Evolutionary conservation across 2,113 vertebrate species (phyloP).

Genomic region (Martes martes): DNA sequence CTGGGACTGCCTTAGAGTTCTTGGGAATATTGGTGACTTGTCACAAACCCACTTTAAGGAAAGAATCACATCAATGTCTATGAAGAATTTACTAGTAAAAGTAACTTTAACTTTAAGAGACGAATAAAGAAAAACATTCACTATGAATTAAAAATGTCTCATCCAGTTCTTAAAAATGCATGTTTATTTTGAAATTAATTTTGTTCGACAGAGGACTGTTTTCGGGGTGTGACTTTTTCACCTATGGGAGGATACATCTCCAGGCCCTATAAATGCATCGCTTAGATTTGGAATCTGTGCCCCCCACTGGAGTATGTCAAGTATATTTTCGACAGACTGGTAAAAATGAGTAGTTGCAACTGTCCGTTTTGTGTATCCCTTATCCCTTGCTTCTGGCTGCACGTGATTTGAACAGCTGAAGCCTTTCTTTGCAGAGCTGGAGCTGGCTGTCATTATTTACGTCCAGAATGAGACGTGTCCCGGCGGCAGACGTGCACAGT

Average conservation of each 20-base stretch:
- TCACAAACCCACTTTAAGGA: not conserved
- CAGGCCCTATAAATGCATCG: accelerated
- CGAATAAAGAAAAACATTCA: not conserved
- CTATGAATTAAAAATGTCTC: not conserved
- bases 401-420: conserved; percentile 46
- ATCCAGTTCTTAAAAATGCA: not conserved
- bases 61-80: not conserved
- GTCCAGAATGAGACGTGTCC: conserved; percentile 63
- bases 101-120: not conserved
- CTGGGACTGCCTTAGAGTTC: not conserved
- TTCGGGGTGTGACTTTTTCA: conserved; percentile 10
- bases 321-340: conserved; percentile 21
- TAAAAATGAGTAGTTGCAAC: conserved; percentile 58
- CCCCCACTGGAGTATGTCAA: not conserved
- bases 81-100: not conserved
- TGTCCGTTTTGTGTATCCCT: conserved; percentile 10
- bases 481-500: not conserved
- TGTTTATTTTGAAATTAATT: conserved; percentile 57
- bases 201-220: not conserved
- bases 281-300: not conserved
- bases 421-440: not conserved
- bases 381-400: conserved; percentile 26
- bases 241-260: not conserved
- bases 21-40: not conserved
- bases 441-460: not conserved